A percentile compares a stretch with the other conserved stretches of the same genome.
These are phyloP conservation scores for Pithys albifrons DNA, from an alignment of 2,113 vertebrate genomes.

Conservation along the genomic window DNA sequence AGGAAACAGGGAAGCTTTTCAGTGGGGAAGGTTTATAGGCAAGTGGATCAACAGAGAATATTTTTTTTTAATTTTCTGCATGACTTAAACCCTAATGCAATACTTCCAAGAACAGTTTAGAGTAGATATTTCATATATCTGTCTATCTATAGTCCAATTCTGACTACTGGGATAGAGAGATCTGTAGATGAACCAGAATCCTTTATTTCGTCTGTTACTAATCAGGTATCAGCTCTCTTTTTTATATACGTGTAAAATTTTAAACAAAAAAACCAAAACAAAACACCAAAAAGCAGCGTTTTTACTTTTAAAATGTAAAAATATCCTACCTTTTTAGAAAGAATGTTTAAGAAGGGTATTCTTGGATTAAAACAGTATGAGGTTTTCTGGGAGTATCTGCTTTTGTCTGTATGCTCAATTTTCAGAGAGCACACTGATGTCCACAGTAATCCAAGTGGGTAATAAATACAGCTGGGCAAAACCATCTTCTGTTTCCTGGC, in stretches of 20 bases:
- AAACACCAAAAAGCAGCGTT: neutral
- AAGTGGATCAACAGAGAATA: neutral
- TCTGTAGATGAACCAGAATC: neutral
- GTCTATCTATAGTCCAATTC: neutral
- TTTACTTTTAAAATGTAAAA: neutral
- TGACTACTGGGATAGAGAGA: neutral
- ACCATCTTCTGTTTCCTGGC: neutral
- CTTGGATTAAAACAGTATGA: neutral
- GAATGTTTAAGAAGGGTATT: neutral
- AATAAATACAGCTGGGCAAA: neutral
- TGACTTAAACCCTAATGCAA: neutral
- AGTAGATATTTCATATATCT: neutral
- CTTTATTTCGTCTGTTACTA: neutral
- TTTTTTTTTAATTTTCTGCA: neutral
- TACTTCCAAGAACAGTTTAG: neutral
- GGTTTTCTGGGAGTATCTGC: neutral
- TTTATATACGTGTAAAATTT: neutral
- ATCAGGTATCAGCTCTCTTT: neutral
- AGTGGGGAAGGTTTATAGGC: neutral
- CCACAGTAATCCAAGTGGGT: neutral
- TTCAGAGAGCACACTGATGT: neutral
- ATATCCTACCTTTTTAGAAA: neutral
- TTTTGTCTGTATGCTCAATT: neutral
- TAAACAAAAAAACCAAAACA: neutral
- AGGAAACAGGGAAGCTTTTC: neutral